Evolutionary conservation across 2,888 invertebrate genomes (phyloP), one percentile per base, ranked within the genome.

Genomic region (Shargacucullia verbasci): DNA sequence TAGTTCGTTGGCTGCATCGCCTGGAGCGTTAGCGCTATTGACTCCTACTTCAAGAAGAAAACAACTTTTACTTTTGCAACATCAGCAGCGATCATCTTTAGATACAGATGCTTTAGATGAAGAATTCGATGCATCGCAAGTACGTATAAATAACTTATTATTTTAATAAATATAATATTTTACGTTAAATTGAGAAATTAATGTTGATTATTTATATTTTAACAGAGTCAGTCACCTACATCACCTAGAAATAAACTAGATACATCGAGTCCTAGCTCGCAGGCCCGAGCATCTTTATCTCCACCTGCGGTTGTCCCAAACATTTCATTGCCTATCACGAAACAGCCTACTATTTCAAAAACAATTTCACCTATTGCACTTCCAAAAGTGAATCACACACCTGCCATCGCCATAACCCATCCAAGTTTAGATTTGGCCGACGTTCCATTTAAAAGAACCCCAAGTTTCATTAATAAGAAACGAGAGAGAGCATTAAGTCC

Each of bases 41-140:
- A 97, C 98, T 14, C 97, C 98, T 0, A 97, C 97, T 7, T 96
- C 97, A 0, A 95, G 96, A 80, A 94, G 97, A 75, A 96, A 97
- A 89, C 97, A 97, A 80, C 92, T 97, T 33, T 90, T 98, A 34
- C 87, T 97, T 74, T 88, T 97, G 48, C 97, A 97, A 83, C 98
- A 98, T 85, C 97, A 97, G 82, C 98, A 98, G 86, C 94, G 97
- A 68, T 97, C 97, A 57, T 97, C 97, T 11, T 96, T 98, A 89
- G 98, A 98, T 81, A 97, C 97, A 0, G 98, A 98, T 82, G 97
- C 96, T 14, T 91, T 98, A 57, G 97, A 97, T 70, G 96, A 96
- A 79, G 96, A 96, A 86, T 95, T 95, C 77, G 95, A 95, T 82
- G 94, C 94, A 38, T 96, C 96, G 63, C 95, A 95, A 82, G 95